Evolutionary conservation across 2,888 invertebrate species (phyloP), one percentile per base, ranked within the genome.

Genomic region (Thera britannica): DNA sequence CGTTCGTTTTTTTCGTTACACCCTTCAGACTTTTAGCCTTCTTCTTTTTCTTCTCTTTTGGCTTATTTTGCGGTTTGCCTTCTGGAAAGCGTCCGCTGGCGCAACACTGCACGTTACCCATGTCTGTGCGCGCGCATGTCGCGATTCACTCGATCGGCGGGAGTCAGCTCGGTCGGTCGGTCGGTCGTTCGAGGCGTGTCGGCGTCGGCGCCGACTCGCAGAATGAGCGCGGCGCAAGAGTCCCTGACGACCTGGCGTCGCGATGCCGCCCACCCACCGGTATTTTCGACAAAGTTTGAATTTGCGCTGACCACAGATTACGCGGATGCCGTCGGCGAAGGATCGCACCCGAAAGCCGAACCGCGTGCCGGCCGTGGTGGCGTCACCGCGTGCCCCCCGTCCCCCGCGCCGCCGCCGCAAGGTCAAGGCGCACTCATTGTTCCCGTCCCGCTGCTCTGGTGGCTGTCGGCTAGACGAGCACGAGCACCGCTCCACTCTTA

Each of bases 91-190:
- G 90, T 85, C 90, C 90, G 87, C 88, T 91, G 83, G 92, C 91
- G 92, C 93, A 93, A 90, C 93, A 93, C 89, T 93, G 93, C 93
- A 92, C 93, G 82, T 93, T 93, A 91, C 93, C 93, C 93, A 93
- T 93, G 87, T 85, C 92, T 87, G 86, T 79, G 86, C 84, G 85
- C 86, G 89, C 90, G 91, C 93, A 93, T 93, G 87, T 92, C 93
- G 91, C 89, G 91, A 83, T 84, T 81, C 83, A 85, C 90, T 87
- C 84, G 84, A 80, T 86, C 87, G 86, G 87, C 89, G 87, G 88
- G 89, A 89, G 87, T 89, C 88, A 87, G 87, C 80, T 89, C 90
- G 90, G 88, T 91, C 90, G 90, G 88, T 91, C 90, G 89, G 89
- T 92, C 91, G 92, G 82, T 92, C 93, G 93, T 92, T 92, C 91